Evolutionary conservation across 2,888 invertebrate species (phyloP), one percentile per base, ranked within the genome.

Genomic region (Ligdia adustata): DNA sequence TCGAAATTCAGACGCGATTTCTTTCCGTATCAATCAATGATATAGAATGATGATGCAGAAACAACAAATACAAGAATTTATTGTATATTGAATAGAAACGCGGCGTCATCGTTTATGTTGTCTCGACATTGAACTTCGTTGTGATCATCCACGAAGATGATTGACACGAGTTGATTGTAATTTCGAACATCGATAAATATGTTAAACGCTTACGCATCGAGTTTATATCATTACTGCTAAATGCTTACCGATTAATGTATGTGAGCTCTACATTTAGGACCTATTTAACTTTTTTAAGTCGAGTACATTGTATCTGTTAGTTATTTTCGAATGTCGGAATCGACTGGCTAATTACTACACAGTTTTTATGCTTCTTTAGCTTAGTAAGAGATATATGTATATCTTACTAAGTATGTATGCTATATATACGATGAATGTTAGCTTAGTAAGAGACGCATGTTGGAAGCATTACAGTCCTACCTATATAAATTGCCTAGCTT

Each of bases 91-190:
- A 66, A 52, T 41, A 44, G 42, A 57, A 32, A 20, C 64, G 71
- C 66, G 52, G 45, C 68, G 75, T 82, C 82, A 82, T 78, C 64
- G 64, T 73, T 64, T 69, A 59, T 69, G 66, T 62, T 60, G 66
- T 62, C 62, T 61, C 69, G 75, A 64, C 79, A 81, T 72, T 84
- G 82, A 84, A 82, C 80, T 78, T 76, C 62, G 55, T 52, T 57
- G 39, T 63, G 66, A 60, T 53, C 48, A 43, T 39, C 26, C 20
- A 16, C 44, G 28, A 50, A 54, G 48, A 61, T 65, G 65, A 69
- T 62, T 63, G 60, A 66, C 66, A 57, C 40, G 5, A 9, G 54
- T 16, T 45, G 43, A 51, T 55, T 46, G 52, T 37, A 22, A 37
- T 43, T 48, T 43, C 14, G 20, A 42, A 31, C 20, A 35, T 16